Conservation (phyloP, 2,113 vertebrate species). For the Hypocryptadius cinnamomeus region DNA sequence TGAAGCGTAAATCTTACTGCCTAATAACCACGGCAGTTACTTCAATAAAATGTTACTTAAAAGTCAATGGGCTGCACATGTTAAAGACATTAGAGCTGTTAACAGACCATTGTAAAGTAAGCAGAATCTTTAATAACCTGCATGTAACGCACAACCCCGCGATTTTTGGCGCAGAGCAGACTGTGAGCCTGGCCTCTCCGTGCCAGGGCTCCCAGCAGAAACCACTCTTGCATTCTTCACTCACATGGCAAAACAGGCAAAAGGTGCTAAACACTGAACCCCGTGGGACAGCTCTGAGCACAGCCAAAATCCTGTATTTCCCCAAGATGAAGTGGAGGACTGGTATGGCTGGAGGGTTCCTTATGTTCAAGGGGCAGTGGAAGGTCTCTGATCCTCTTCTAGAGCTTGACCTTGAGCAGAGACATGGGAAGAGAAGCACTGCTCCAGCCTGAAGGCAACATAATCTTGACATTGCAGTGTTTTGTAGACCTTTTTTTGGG, state of each 20-base stretch:
- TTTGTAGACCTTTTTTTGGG: neutral
- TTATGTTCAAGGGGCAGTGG: accelerated
- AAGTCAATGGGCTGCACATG: constrained; percentile 81
- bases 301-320: neutral
- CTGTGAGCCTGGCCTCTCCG: neutral
- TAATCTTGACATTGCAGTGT: no score
- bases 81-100: constrained; percentile 81
- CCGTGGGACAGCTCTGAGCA: neutral
- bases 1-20: constrained; percentile 82
- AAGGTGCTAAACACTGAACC: neutral
- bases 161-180: constrained; percentile 26
- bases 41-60: constrained; percentile 82
- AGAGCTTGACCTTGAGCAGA: neutral
- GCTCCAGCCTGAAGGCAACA: neutral
- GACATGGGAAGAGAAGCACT: neutral
- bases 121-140: constrained; percentile 78
- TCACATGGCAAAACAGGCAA: neutral
- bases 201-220: neutral
- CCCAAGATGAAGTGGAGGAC: neutral
- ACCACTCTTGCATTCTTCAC: neutral
- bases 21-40: constrained; percentile 79
- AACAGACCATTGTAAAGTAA: constrained; percentile 79
- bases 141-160: neutral
- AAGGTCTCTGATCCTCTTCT: neutral
- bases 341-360: neutral